Conservation (phyloP, 1,140 invertebrate species). For the Caenorhabditis brenneri region DNA sequence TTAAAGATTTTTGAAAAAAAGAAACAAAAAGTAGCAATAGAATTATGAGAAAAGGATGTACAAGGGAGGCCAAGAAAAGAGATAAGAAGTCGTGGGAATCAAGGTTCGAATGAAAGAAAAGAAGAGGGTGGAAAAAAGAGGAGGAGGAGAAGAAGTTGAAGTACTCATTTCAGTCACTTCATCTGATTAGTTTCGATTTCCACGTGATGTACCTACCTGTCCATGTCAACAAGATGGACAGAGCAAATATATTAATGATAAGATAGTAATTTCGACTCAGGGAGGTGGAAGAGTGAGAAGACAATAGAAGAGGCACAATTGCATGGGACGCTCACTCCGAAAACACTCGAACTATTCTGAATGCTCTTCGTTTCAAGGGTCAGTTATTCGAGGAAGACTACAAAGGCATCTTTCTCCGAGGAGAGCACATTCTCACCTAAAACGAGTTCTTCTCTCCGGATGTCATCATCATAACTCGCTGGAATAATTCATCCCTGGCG, state of each 20-base stretch:
- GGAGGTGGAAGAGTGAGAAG: neutral
- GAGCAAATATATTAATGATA: neutral
- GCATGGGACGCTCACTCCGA: neutral
- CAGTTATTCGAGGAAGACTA: neutral
- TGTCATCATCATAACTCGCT: neutral
- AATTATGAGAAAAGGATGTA: neutral
- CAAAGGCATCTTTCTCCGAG: neutral
- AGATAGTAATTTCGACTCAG: neutral
- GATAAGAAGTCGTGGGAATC: slow-evolving; percentile 40
- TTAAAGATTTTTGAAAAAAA: neutral
- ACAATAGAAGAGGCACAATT: neutral
- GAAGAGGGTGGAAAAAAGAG: neutral
- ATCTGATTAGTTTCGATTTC: slow-evolving; percentile 22
- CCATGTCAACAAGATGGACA: slow-evolving; percentile 21
- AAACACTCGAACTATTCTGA: neutral
- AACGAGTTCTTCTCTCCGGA: neutral
- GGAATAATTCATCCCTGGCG: neutral
- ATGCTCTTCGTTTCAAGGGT: neutral
- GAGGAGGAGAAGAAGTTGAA: neutral
- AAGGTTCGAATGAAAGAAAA: neutral
- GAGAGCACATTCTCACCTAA: neutral
- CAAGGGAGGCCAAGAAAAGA: neutral
- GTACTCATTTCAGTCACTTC: neutral
- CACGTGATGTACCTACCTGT: slow-evolving; percentile 13
- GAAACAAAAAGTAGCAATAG: neutral